These are phyloP conservation scores for Drosophila trichaetosa DNA, from an alignment of 2,888 invertebrate genomes.

Conservation along the genomic window DNA sequence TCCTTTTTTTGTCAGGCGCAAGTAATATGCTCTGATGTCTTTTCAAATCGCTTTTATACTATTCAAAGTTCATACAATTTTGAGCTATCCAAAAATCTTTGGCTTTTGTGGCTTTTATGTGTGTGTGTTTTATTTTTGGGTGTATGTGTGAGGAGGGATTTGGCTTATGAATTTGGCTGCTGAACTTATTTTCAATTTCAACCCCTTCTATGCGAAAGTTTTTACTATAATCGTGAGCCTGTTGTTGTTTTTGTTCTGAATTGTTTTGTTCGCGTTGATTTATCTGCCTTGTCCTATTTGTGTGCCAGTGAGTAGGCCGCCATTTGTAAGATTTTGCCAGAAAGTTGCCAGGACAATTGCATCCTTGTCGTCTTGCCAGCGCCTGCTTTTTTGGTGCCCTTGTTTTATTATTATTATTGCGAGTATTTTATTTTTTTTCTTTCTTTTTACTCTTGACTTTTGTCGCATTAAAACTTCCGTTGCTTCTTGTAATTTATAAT, in stretches of 20 bases:
- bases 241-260: conserved; percentile 43
- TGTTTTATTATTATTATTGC: conserved; percentile 42
- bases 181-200: conserved; percentile 65
- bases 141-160: conserved; percentile 27
- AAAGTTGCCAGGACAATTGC: conserved; percentile 68
- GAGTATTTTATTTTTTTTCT: conserved; percentile 36
- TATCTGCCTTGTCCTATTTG: conserved; percentile 71
- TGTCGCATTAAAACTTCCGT: conserved; percentile 80
- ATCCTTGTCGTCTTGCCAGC: conserved; percentile 67
- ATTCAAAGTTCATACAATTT: conserved; percentile 37
- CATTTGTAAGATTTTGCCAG: conserved; percentile 78
- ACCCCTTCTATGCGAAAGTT: conserved; percentile 63
- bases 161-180: conserved; percentile 53
- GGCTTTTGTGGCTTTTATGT: conserved; percentile 35
- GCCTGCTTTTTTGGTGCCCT: conserved; percentile 39
- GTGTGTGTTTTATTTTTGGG: conserved; percentile 15
- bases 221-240: conserved; percentile 57
- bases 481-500: conserved; percentile 78
- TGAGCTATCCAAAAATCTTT: conserved; percentile 50
- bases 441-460: conserved; percentile 65
- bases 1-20: conserved; percentile 60
- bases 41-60: conserved; percentile 31
- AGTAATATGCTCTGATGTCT: conserved; percentile 55
- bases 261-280: conserved; percentile 71
- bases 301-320: conserved; percentile 65